Evolutionary conservation across 2,113 vertebrate genomes (phyloP), one percentile per base, ranked within the genome.

Genomic region (Limanda limanda): DNA sequence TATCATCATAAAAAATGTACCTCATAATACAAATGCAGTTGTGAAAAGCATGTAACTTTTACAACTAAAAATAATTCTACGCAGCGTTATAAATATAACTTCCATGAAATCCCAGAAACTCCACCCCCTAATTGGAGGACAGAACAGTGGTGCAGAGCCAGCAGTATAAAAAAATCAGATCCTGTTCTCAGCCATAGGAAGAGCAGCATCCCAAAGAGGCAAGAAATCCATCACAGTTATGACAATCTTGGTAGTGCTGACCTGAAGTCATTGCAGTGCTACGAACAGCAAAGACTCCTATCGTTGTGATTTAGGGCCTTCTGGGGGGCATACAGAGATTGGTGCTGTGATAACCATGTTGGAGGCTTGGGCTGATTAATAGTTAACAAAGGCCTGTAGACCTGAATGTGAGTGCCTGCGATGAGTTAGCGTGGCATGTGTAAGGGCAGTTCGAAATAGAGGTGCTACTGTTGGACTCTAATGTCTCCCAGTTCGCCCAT

Each of bases 221-320:
- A 14, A 62, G 77, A 72, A 69, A 86, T 86, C 68, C 67, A 81
- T 87, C 85, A 73, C 54, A 54, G 55, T 65, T 68, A 76, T 77
- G 61, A 76, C 54, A 70, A 23, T 64, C 18, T 42, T 47, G 65
- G 65, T 58, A 27, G 60, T 65, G 77, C 74, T 79, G 82, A 87
- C 71, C 79, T 57, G 68, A 23, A 83, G 76, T 76, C 69, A 77
- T 66, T 2, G 17, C 21, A 25, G 31, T 3, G 57, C 56, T 69
- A 21, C 14, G 4, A 74, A 59, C 35, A 47, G 54, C 23, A 1
- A 60, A 68, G 74, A 52, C 51, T 63, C 13, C 61, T 59, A 24
- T 74, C 14, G n/a, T 27, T 68, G 66, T 83, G 79, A 87, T 87
- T 85, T 76, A 81, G 42, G 65, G 74, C 60, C 68, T 83, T 86